A percentile compares a stretch with the other conserved stretches of the same genome.
Evolutionary conservation across 2,797 vertebrate genomes (phyloP).

Genomic region (Alcedo quadribrachys): DNA sequence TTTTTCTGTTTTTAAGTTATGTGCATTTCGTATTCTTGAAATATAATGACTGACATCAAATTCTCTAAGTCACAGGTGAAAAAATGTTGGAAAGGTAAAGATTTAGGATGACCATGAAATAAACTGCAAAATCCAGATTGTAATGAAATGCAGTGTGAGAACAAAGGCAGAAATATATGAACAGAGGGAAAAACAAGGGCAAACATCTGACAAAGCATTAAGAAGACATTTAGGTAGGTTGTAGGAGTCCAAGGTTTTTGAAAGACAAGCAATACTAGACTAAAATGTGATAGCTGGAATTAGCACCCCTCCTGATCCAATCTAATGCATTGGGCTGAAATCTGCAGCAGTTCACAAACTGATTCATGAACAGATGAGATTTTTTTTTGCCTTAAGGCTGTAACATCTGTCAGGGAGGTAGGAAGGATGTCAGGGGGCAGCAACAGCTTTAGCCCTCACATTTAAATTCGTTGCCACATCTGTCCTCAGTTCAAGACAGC

Average conservation of each 20-base stretch:
- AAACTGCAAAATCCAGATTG: conserved; percentile 23
- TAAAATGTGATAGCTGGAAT: conserved; percentile 14
- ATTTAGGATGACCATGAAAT: conserved; percentile 9
- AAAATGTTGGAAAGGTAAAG: background rate
- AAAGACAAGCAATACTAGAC: conserved; percentile 4
- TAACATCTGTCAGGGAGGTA: conserved; percentile 44
- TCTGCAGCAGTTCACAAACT: conserved; percentile 6
- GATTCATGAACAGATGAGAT: conserved; percentile 33
- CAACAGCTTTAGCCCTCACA: conserved; percentile 1
- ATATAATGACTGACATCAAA: background rate
- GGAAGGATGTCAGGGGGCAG: conserved; percentile 6
- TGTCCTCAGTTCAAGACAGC: background rate
- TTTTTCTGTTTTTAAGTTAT: background rate
- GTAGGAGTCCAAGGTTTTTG: conserved; percentile 36
- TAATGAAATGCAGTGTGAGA: conserved; percentile 12
- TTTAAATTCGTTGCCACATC: background rate
- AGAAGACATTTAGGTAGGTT: background rate
- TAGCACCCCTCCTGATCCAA: background rate
- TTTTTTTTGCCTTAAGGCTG: conserved; percentile 31
- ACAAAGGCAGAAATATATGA: background rate
- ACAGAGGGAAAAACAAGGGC: background rate
- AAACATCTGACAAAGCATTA: conserved; percentile 4
- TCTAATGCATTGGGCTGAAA: background rate
- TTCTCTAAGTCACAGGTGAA: background rate
- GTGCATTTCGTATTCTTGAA: background rate